These are phyloP conservation scores for Arizona elegans DNA, from an alignment of 2,113 vertebrate species.

Conservation along the genomic window DNA sequence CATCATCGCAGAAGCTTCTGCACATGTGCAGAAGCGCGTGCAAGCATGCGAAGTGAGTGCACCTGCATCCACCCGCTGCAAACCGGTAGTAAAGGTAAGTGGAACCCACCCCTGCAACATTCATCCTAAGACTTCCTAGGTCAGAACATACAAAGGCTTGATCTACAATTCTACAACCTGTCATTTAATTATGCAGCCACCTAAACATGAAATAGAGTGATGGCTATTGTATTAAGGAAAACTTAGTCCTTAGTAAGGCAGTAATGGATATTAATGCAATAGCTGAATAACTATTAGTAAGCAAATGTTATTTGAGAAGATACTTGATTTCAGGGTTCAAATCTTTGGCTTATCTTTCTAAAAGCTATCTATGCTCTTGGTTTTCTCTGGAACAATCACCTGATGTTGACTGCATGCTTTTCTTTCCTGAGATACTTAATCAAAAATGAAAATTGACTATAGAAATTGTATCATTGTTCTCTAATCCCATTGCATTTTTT, in stretches of 20 bases:
- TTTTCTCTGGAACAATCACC: background rate
- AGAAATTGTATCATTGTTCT: background rate
- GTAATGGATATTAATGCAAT: background rate
- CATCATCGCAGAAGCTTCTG: too few relatives aligned
- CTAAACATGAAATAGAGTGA: background rate
- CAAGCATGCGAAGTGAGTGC: too few relatives aligned
- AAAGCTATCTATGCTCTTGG: background rate
- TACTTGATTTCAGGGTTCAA: background rate
- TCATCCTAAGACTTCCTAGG: background rate
- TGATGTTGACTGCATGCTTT: background rate
- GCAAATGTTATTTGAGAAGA: background rate
- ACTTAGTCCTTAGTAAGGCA: background rate
- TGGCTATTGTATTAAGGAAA: background rate
- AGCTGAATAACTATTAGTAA: constrained; percentile 3
- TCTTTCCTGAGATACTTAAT: background rate
- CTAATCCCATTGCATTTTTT: background rate
- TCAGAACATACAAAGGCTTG: background rate
- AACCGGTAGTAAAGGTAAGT: too few relatives aligned
- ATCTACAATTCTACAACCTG: background rate
- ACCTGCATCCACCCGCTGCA: too few relatives aligned
- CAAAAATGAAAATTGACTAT: background rate
- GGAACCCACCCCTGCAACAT: background rate
- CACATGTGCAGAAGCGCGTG: too few relatives aligned
- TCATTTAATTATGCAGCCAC: background rate
- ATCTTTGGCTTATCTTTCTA: background rate